phyloP scores from a whole-genome alignment of 2,888 invertebrate genomes.

The Amphipyra tragopoginis region DNA sequence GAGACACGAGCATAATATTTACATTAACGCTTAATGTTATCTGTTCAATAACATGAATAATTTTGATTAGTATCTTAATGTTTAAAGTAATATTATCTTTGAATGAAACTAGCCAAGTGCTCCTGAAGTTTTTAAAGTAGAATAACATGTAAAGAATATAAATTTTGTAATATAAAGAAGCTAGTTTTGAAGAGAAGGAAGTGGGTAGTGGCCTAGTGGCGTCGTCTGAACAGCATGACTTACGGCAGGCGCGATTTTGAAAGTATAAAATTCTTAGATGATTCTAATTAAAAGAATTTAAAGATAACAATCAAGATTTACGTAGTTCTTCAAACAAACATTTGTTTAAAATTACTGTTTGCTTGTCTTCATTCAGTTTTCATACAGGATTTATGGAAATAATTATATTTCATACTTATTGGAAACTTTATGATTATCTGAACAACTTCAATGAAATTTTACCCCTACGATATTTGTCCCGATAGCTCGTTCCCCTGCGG shows the following conservation, averaged over 20 bases:
- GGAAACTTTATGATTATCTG: too few species aligned
- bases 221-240: not conserved
- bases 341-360: not conserved
- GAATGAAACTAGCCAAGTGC: too few species aligned
- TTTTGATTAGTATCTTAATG: not conserved
- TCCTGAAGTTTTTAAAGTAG: too few species aligned
- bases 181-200: too few species aligned
- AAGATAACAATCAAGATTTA: not conserved
- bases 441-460: too few species aligned
- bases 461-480: conserved; percentile 5
- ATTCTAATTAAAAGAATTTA: not conserved
- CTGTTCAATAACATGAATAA: conserved; percentile 2
- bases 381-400: too few species aligned
- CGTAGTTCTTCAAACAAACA: not conserved
- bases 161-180: too few species aligned
- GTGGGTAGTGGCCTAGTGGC: too few species aligned
- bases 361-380: conserved; percentile 4
- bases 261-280: not conserved
- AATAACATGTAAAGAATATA: too few species aligned
- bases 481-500: not conserved
- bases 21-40: conserved; percentile 11
- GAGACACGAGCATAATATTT: conserved; percentile 23
- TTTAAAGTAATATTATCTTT: not conserved
- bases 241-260: conserved; percentile 1
- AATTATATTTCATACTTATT: too few species aligned